Conservation (phyloP, 2,888 invertebrate species). For the Nomada hirtipes region DNA sequence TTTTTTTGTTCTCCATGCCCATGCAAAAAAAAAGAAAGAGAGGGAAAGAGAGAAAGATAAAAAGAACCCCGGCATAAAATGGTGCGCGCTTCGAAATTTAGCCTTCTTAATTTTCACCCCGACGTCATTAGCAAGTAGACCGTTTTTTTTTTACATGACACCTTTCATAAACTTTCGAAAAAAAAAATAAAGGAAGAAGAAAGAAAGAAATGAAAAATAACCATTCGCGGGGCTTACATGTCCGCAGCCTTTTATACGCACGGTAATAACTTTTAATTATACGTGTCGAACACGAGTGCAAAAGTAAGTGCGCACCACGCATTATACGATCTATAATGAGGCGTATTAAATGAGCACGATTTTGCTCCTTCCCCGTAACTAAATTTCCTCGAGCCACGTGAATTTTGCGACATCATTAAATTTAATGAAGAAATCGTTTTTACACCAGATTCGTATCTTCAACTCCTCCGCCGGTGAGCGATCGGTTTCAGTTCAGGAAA, state of each 20-base stretch:
- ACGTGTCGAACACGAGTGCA: conserved; percentile 10
- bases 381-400: conserved; percentile 12
- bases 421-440: conserved; percentile 54
- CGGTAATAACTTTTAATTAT: conserved; percentile 42
- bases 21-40: neutral
- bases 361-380: neutral
- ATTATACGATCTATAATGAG: conserved; percentile 48
- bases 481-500: conserved; percentile 10
- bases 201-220: neutral
- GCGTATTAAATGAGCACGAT: conserved; percentile 42
- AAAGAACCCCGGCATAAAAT: neutral
- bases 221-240: conserved; percentile 35
- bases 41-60: too few relatives aligned
- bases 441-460: conserved; percentile 29
- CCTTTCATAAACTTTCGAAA: neutral
- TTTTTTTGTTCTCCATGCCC: neutral
- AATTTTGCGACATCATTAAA: conserved; percentile 47
- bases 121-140: conserved; percentile 36
- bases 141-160: conserved; percentile 16
- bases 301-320: conserved; percentile 3
- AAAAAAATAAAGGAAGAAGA: neutral
- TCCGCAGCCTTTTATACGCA: conserved; percentile 2
- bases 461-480: neutral
- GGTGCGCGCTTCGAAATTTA: conserved; percentile 18
- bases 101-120: conserved; percentile 4